Evolutionary conservation across 2,888 invertebrate genomes (phyloP).

Genomic region (Thysanoteuthis rhombus): DNA sequence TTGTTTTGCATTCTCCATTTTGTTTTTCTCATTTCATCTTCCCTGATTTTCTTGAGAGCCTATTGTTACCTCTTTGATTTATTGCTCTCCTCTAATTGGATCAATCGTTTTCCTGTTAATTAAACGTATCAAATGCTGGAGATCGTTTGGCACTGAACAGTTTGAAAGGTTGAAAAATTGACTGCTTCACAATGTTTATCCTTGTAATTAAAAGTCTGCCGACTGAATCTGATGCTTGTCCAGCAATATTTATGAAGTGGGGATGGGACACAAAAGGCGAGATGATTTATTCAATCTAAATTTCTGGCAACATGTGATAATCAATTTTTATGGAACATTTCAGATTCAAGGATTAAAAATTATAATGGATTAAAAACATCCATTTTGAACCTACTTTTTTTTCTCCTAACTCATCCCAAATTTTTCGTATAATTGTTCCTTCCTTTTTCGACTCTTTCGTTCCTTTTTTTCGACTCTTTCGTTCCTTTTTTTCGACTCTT

Average conservation of each 20-base stretch:
- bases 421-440: background rate
- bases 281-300: background rate
- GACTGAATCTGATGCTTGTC: background rate
- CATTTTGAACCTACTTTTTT: background rate
- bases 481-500: background rate
- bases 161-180: constrained; percentile 12
- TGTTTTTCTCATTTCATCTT: background rate
- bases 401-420: background rate
- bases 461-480: background rate
- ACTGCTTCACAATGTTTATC: background rate
- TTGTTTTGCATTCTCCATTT: background rate
- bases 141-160: background rate
- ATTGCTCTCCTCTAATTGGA: background rate
- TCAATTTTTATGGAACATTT: background rate
- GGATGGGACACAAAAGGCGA: background rate
- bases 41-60: background rate
- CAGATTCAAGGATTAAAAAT: background rate
- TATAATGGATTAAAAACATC: background rate
- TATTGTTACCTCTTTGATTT: background rate
- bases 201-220: background rate
- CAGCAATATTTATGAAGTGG: background rate
- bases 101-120: background rate
- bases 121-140: background rate
- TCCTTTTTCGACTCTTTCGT: background rate
- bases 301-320: background rate